These are phyloP conservation scores for Petrosia ficiformis DNA, from an alignment of 37 sponge, comb jelly and placozoan genomes.

Conservation along the genomic window DNA sequence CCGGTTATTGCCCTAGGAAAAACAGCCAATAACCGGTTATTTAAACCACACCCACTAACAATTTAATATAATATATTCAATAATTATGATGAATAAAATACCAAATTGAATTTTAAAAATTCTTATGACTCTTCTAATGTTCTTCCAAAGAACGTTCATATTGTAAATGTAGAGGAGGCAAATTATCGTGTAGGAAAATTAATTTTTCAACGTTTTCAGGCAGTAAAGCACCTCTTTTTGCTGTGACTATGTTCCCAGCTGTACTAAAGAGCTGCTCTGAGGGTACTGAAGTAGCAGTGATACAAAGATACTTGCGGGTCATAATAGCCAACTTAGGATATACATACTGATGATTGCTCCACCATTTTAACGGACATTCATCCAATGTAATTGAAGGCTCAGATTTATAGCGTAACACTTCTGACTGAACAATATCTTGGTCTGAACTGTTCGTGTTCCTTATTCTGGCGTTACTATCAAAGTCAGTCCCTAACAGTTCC, in stretches of 20 bases:
- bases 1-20: not conserved
- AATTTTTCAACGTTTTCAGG: not conserved
- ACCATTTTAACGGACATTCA: not conserved
- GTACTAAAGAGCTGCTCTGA: not conserved
- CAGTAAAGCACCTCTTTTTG: not conserved
- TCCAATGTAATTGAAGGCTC: not conserved
- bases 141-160: not conserved
- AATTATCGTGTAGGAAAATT: not conserved
- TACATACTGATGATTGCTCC: not conserved
- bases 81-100: too few relatives aligned
- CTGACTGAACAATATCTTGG: not conserved
- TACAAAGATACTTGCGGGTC: not conserved
- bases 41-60: not conserved
- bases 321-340: not conserved
- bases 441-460: not conserved
- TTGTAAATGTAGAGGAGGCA: not conserved
- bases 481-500: not conserved
- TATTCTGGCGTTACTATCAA: not conserved
- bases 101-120: not conserved
- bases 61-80: too few relatives aligned
- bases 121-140: not conserved
- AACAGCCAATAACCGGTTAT: not conserved
- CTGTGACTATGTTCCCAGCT: not conserved
- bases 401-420: not conserved
- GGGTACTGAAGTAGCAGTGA: not conserved